Evolutionary conservation across 2,113 vertebrate species (phyloP).

Genomic region (Amazona guildingii): DNA sequence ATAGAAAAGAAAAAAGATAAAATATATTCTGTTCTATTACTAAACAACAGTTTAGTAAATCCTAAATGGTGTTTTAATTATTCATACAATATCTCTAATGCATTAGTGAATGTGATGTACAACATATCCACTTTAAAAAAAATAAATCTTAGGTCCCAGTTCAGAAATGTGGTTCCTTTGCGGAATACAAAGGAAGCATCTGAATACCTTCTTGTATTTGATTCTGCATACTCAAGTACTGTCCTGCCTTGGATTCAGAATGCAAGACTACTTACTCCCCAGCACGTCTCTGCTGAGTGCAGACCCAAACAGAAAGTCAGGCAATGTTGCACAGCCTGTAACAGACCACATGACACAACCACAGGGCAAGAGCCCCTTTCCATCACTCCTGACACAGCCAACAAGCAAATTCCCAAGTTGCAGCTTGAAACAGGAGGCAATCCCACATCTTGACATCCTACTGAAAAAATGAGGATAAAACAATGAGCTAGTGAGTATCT

Average conservation of each 20-base stretch:
- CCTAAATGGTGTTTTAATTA: constrained; percentile 49
- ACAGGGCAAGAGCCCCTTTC: background rate
- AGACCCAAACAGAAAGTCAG: background rate
- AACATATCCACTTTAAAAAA: background rate
- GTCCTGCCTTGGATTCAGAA: background rate
- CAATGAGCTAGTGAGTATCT: background rate
- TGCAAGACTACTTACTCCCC: background rate
- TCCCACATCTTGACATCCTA: background rate
- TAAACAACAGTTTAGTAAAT: background rate
- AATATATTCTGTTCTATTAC: constrained; percentile 31
- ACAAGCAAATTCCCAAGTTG: background rate
- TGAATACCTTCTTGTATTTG: background rate
- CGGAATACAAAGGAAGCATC: background rate
- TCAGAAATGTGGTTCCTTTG: background rate
- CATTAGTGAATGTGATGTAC: background rate
- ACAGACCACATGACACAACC: background rate
- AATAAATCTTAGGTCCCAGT: background rate
- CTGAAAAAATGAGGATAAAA: background rate
- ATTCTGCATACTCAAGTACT: background rate
- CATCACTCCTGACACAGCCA: background rate
- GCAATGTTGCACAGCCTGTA: background rate
- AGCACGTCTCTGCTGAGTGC: background rate
- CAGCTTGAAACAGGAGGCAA: background rate
- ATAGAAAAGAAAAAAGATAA: background rate
- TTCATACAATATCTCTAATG: constrained; percentile 12